Percentiles rank a stretch among this genome's conserved stretches.
phyloP scores from a whole-genome alignment of 2,797 vertebrate genomes.

The Philypnodon macrostomus region DNA sequence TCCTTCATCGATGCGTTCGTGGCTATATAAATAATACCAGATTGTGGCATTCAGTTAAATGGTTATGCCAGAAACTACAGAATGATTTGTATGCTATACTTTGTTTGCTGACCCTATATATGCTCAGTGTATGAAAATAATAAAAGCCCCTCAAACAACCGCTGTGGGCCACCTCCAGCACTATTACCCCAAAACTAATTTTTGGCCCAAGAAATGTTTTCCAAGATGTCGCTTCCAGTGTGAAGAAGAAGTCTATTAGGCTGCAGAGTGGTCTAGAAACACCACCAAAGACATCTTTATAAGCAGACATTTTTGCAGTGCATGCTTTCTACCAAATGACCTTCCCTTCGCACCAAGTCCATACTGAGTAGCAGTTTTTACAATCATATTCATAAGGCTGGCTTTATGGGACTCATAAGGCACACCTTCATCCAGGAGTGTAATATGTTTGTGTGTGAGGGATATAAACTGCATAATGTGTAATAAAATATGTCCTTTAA shows the following conservation, averaged over 20 bases:
- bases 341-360: constrained; percentile 59
- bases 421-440: constrained; percentile 84
- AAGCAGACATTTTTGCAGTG: constrained; percentile 61
- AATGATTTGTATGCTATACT: constrained; percentile 31
- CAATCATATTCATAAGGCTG: constrained; percentile 86
- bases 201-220: constrained; percentile 52
- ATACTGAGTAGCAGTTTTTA: constrained; percentile 76
- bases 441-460: constrained; percentile 92
- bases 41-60: constrained; percentile 20
- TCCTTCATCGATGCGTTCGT: constrained; percentile 34
- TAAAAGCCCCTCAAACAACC: constrained; percentile 44
- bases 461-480: constrained; percentile 90
- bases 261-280: constrained; percentile 50
- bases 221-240: constrained; percentile 34
- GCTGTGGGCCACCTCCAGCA: not conserved
- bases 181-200: constrained; percentile 40
- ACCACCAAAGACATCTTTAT: constrained; percentile 59
- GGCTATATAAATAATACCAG: constrained; percentile 43
- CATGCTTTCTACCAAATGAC: constrained; percentile 67
- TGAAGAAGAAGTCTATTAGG: constrained; percentile 54
- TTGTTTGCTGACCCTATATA: constrained; percentile 28
- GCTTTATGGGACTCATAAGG: constrained; percentile 90
- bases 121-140: constrained; percentile 33
- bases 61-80: constrained; percentile 29
- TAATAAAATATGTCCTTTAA: constrained; percentile 93